Conservation (phyloP, 37 sponge, comb jelly and placozoan species). For the Aphrocallistes beatrix region DNA sequence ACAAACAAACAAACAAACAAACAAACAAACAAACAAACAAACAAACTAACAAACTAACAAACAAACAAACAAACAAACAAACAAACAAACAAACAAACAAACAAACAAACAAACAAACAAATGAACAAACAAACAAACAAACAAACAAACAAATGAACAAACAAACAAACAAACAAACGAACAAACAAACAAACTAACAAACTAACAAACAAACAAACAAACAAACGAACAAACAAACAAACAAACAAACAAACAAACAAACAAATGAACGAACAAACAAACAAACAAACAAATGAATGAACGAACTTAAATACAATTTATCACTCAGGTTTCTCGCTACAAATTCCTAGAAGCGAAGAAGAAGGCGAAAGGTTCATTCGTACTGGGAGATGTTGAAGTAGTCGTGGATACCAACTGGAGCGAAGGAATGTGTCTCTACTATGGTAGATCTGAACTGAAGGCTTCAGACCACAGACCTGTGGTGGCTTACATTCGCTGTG, state of each 20-base stretch:
- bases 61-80: background rate
- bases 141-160: too few relatives aligned
- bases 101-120: too few relatives aligned
- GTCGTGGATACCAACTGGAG: slow-evolving; percentile 33
- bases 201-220: background rate
- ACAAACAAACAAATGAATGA: too few relatives aligned
- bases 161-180: too few relatives aligned
- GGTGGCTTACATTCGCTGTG: background rate
- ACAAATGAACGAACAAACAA: too few relatives aligned
- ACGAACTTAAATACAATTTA: background rate
- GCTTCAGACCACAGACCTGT: slow-evolving; percentile 93
- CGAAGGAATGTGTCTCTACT: slow-evolving; percentile 71
- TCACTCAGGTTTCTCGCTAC: background rate
- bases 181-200: too few relatives aligned
- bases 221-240: too few relatives aligned
- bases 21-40: background rate
- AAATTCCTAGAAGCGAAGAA: background rate
- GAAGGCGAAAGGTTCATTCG: background rate
- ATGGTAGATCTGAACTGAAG: slow-evolving; percentile 91
- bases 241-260: too few relatives aligned
- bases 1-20: too few relatives aligned
- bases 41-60: background rate
- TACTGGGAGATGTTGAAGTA: slow-evolving; percentile 24
- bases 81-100: background rate
- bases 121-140: too few relatives aligned